Conservation (phyloP, 2,113 vertebrate species). For the Axis porcinus region DNA sequence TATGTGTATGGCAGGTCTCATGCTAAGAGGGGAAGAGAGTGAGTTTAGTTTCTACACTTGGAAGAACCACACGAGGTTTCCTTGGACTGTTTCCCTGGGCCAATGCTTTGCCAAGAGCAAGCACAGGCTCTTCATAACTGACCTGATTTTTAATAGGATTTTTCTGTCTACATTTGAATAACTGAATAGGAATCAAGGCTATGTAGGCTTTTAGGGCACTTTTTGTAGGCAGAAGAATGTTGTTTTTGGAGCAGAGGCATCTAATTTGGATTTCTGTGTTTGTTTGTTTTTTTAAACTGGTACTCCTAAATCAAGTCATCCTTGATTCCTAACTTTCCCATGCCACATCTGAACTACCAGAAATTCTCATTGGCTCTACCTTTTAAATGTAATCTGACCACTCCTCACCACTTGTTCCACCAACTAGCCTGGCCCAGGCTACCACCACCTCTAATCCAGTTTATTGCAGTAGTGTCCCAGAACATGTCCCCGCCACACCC, state of each 20-base stretch:
- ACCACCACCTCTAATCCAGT: not conserved
- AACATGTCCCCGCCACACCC: not conserved
- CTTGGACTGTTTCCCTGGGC: not conserved
- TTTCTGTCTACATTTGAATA: not conserved
- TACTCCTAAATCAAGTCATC: not conserved
- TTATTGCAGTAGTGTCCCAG: not conserved
- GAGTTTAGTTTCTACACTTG: not conserved
- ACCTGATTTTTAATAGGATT: not conserved
- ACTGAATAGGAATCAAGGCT: not conserved
- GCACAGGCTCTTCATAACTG: not conserved
- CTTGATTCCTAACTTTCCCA: not conserved
- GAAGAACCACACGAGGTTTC: not conserved
- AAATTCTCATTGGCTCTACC: not conserved
- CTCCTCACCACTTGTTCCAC: not conserved
- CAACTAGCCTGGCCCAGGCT: not conserved
- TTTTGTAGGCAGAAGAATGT: not conserved
- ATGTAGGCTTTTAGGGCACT: not conserved
- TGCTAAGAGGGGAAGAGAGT: not conserved
- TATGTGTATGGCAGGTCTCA: not conserved
- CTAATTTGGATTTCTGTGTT: not conserved
- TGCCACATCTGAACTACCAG: not conserved
- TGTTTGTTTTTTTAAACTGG: not conserved
- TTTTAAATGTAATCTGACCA: not conserved
- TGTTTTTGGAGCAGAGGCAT: not conserved
- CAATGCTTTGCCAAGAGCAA: not conserved